phyloP scores from a whole-genome alignment of 2,113 vertebrate species.

The Ophiodon elongatus region DNA sequence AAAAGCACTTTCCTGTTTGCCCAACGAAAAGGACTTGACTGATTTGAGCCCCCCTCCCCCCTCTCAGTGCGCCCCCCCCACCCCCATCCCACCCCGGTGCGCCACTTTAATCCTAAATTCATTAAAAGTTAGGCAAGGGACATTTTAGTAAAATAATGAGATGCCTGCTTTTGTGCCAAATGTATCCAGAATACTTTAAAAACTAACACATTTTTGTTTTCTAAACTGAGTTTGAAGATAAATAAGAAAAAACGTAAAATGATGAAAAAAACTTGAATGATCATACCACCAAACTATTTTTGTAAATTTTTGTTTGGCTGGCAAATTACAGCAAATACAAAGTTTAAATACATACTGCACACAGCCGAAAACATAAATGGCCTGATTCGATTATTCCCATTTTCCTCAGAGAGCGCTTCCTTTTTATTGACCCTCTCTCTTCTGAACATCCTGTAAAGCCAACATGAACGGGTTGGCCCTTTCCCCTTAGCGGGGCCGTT shows the following conservation, averaged over 20 bases:
- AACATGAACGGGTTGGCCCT: neutral
- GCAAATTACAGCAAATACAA: neutral
- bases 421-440: neutral
- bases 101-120: neutral
- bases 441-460: neutral
- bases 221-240: neutral
- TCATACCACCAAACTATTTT: neutral
- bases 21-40: slow-evolving; percentile 26
- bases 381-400: neutral
- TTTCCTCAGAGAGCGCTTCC: neutral
- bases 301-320: no score
- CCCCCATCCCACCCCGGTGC: no score
- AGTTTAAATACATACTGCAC: neutral
- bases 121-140: neutral
- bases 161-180: neutral
- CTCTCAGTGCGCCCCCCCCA: no score
- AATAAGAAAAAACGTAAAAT: neutral
- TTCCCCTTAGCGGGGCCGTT: no score
- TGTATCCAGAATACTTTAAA: neutral
- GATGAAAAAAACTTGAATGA: neutral
- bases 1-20: slow-evolving; percentile 54
- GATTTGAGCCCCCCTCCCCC: slow-evolving; percentile 5
- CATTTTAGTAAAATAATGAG: neutral
- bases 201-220: no score
- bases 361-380: neutral